Percentiles rank a stretch among this genome's conserved stretches.
Conservation (phyloP, 1,140 invertebrate genomes). For the Lucilia cuprina region DNA sequence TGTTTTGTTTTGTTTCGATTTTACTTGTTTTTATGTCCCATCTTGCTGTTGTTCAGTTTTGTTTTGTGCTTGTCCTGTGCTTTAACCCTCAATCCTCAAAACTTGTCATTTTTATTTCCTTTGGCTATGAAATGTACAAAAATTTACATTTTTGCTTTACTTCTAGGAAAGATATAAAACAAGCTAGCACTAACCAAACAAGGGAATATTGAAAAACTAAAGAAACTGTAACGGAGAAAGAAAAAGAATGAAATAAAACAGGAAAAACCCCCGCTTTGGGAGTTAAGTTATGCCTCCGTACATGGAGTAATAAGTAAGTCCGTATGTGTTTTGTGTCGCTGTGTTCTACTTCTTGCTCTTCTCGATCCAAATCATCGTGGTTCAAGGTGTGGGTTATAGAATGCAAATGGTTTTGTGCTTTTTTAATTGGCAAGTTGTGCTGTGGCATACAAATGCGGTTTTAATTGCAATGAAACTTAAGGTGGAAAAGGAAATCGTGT, state of each 20-base stretch:
- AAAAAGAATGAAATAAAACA: background rate
- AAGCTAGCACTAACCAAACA: background rate
- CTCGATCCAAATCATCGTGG: background rate
- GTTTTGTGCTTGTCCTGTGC: background rate
- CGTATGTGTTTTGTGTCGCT: too few species aligned
- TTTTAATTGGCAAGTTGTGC: constrained; percentile 17
- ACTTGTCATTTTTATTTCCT: constrained; percentile 9
- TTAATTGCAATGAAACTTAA: background rate
- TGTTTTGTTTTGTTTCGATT: background rate
- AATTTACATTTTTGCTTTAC: background rate
- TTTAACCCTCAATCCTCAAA: constrained; percentile 12
- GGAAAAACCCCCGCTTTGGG: background rate
- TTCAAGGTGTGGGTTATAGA: constrained; percentile 7
- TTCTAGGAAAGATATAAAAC: background rate
- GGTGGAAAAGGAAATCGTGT: background rate
- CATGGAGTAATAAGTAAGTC: background rate
- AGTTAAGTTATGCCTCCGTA: background rate
- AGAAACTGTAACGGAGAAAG: background rate
- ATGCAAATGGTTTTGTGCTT: constrained; percentile 17
- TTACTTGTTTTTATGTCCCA: background rate
- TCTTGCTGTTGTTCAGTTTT: background rate
- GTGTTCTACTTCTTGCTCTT: background rate
- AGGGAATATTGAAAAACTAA: background rate
- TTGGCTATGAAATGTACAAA: constrained; percentile 9
- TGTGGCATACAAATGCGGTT: constrained; percentile 16